Conservation (phyloP, 1,140 invertebrate species). For the Triops cancriformis region DNA sequence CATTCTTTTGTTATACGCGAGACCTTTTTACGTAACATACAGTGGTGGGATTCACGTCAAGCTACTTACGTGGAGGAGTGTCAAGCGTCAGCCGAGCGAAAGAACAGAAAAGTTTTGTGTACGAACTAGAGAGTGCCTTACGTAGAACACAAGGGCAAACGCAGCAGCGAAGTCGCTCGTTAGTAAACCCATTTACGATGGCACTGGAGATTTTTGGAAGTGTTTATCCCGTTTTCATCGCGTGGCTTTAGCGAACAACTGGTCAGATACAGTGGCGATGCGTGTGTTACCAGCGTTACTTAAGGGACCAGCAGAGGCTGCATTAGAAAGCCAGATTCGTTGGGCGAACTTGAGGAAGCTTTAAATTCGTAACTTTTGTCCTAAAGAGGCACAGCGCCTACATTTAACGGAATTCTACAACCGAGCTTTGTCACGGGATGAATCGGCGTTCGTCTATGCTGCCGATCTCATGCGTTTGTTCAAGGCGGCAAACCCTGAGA, state of each 20-base stretch:
- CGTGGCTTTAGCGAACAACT: not conserved
- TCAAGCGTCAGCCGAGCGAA: too few relatives aligned
- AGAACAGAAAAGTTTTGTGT: too few relatives aligned
- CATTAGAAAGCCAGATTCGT: not conserved
- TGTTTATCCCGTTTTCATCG: not conserved
- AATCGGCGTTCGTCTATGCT: not conserved
- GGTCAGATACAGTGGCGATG: slow-evolving; percentile 4
- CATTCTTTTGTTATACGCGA: too few relatives aligned
- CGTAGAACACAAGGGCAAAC: not conserved
- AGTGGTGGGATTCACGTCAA: not conserved
- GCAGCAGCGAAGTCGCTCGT: not conserved
- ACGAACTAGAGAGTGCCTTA: too few relatives aligned
- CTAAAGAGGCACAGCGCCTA: not conserved
- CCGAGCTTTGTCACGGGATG: not conserved
- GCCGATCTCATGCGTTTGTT: not conserved
- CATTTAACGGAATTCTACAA: not conserved
- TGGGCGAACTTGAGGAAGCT: not conserved
- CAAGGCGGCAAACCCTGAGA: not conserved
- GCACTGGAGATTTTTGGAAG: not conserved
- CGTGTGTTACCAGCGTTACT: not conserved
- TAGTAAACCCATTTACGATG: not conserved
- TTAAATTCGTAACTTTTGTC: not conserved
- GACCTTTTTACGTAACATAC: not conserved
- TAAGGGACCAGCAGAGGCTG: not conserved
- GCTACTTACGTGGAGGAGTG: not conserved